These are phyloP conservation scores for Xyliphius kryptos DNA, from an alignment of 2,113 vertebrate species.

Conservation along the genomic window DNA sequence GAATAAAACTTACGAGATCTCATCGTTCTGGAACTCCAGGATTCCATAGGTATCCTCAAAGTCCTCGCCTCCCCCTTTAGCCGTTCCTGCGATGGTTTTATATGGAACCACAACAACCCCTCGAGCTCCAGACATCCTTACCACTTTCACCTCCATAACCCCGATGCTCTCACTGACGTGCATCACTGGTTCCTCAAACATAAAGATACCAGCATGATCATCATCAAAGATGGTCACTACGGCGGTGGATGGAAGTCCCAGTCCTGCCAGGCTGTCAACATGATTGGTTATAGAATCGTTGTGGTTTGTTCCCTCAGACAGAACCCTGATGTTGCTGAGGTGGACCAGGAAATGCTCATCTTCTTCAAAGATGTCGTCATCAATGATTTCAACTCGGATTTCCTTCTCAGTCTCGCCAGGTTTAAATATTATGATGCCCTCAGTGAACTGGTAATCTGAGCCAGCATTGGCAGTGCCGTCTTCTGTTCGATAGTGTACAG, in stretches of 20 bases:
- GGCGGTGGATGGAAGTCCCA: conserved; percentile 78
- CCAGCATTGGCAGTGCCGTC: conserved; percentile 90
- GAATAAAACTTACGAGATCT: conserved; percentile 82
- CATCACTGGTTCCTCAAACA: conserved; percentile 77
- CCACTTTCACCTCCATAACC: conserved; percentile 88
- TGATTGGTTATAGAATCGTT: conserved; percentile 58
- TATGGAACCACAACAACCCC: conserved; percentile 88
- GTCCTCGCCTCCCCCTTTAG: conserved; percentile 92
- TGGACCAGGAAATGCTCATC: conserved; percentile 94
- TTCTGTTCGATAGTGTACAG: conserved; percentile 84
- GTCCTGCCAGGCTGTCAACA: conserved; percentile 58
- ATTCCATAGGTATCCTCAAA: conserved; percentile 90
- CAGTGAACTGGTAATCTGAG: conserved; percentile 82
- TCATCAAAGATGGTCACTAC: conserved; percentile 91
- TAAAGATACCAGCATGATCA: conserved; percentile 92
- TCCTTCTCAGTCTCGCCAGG: conserved; percentile 89
- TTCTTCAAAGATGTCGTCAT: conserved; percentile 95
- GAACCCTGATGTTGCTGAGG: conserved; percentile 76
- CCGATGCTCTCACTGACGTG: conserved; percentile 88
- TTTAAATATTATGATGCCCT: conserved; percentile 81
- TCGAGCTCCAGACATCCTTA: conserved; percentile 82
- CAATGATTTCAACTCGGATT: conserved; percentile 83
- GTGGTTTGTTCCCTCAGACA: conserved; percentile 55
- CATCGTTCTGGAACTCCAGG: conserved; percentile 91
- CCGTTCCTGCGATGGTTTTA: conserved; percentile 83